These are phyloP conservation scores for Argyresthia albistria DNA, from an alignment of 2,888 invertebrate species.

Conservation along the genomic window DNA sequence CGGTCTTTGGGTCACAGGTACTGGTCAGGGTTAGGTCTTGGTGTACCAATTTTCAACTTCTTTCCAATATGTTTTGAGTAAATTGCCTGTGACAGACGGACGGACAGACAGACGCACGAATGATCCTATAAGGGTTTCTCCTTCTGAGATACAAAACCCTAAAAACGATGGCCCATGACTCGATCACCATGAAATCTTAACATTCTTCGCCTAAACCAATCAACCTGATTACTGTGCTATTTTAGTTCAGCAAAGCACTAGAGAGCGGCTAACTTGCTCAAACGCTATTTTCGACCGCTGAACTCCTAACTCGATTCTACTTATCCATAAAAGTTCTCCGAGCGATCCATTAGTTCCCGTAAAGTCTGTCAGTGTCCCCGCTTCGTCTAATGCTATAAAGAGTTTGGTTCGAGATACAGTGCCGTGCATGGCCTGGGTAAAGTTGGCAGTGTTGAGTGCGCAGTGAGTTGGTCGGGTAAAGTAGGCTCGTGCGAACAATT, in stretches of 20 bases:
- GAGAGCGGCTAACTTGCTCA: constrained; percentile 23
- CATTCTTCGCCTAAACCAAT: neutral
- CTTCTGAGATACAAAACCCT: too few species aligned
- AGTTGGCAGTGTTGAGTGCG: constrained; percentile 45
- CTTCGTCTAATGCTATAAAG: constrained; percentile 51
- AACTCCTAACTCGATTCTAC: constrained; percentile 51
- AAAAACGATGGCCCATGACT: too few species aligned
- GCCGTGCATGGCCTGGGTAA: constrained; percentile 20
- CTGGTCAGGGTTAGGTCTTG: too few species aligned
- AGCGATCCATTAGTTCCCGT: constrained; percentile 55
- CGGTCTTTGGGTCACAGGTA: too few species aligned
- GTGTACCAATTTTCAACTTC: too few species aligned
- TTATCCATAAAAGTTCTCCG: constrained; percentile 59
- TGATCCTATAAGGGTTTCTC: too few species aligned
- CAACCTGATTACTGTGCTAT: constrained; percentile 12
- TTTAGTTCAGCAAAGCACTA: constrained; percentile 28
- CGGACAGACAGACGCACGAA: too few species aligned
- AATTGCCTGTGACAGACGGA: too few species aligned
- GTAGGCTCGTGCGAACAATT: constrained; percentile 29
- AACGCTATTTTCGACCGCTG: constrained; percentile 45
- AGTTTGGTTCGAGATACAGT: constrained; percentile 32
- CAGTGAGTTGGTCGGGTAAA: constrained; percentile 42
- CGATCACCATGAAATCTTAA: neutral
- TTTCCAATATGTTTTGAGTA: too few species aligned
- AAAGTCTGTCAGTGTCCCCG: constrained; percentile 53